Conservation (phyloP, 1,140 invertebrate genomes). For the Zelostemma sp. region DNA sequence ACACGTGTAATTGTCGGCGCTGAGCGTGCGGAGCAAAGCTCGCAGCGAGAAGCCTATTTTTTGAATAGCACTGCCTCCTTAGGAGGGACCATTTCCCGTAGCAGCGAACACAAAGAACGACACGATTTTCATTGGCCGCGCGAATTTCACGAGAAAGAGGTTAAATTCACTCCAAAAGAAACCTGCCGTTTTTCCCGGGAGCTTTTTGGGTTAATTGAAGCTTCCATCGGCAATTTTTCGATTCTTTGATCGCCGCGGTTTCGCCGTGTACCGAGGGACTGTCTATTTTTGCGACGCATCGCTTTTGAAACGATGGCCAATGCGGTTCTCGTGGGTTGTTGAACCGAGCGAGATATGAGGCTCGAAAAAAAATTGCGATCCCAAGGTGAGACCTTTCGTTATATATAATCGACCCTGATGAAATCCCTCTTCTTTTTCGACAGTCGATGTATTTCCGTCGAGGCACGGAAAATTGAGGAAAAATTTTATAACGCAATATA, state of each 20-base stretch:
- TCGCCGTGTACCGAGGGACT: conserved; percentile 20
- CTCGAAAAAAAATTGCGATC: conserved; percentile 11
- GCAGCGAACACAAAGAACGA: conserved; percentile 22
- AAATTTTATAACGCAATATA: too few relatives aligned
- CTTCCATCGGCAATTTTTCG: background rate
- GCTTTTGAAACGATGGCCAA: conserved; percentile 40
- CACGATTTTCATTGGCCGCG: conserved; percentile 6
- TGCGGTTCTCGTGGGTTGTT: conserved; percentile 31
- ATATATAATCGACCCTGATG: conserved; percentile 5
- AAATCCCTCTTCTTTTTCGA: background rate
- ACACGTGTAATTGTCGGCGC: conserved; percentile 32
- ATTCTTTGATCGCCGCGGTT: background rate
- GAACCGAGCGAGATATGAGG: conserved; percentile 20
- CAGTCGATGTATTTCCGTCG: too few relatives aligned
- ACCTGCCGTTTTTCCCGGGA: too few relatives aligned
- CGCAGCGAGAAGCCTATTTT: conserved; percentile 33
- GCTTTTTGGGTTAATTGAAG: background rate
- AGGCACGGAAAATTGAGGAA: too few relatives aligned
- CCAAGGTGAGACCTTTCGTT: background rate
- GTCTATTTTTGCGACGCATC: conserved; percentile 37
- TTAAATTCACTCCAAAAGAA: conserved; percentile 4
- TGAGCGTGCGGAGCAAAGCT: conserved; percentile 13
- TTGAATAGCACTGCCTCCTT: conserved; percentile 28
- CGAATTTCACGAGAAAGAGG: conserved; percentile 4
- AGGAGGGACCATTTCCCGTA: background rate